phyloP scores from a whole-genome alignment of 2,888 invertebrate species.

The Tenthredo distinguenda region DNA sequence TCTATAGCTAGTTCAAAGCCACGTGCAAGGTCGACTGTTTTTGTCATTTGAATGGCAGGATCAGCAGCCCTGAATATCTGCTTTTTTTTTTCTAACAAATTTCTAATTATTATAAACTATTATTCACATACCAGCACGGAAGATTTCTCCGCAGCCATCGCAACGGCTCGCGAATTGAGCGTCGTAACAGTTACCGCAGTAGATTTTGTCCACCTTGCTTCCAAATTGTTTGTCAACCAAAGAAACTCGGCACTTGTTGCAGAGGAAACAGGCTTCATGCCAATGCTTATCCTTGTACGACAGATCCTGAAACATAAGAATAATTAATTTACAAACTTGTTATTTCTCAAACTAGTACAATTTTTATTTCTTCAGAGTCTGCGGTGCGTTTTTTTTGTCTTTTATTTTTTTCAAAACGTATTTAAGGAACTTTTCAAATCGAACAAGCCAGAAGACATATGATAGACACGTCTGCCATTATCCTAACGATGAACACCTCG shows the following conservation, averaged over 20 bases:
- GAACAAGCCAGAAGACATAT: background rate
- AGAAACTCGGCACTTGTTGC: constrained; percentile 98
- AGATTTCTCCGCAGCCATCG: constrained; percentile 99
- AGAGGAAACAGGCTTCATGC: constrained; percentile 99
- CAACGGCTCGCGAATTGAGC: constrained; percentile 99
- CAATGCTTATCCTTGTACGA: constrained; percentile 99
- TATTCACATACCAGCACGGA: constrained; percentile 95
- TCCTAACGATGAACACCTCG: background rate
- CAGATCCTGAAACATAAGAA: constrained; percentile 85
- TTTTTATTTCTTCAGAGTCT: background rate
- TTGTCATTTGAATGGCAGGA: background rate
- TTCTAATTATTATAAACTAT: background rate
- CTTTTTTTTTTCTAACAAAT: background rate
- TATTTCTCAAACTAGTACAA: background rate
- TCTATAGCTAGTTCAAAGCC: background rate
- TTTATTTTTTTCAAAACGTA: background rate
- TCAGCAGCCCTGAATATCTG: background rate
- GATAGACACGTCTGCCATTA: background rate
- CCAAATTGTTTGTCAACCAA: constrained; percentile 99
- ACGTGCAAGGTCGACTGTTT: background rate
- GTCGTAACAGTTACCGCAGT: constrained; percentile 99
- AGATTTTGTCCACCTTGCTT: constrained; percentile 99
- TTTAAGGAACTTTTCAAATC: background rate
- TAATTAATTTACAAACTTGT: background rate
- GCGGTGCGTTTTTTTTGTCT: background rate